Base-by-base conservation (phyloP, 2,888 invertebrate species). In the Hypolimnas misippus region DNA sequence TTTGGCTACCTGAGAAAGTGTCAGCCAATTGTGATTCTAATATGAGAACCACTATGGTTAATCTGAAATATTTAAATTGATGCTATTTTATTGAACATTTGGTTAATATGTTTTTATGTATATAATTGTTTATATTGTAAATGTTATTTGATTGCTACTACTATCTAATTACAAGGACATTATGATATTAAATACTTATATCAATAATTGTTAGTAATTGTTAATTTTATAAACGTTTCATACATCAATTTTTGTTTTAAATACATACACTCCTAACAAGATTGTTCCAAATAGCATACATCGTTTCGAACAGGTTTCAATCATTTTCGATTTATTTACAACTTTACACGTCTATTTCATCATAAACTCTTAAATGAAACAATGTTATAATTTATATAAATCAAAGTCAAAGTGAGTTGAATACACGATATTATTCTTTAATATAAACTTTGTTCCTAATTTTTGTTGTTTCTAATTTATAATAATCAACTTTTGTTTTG, bases 271-370 rank as follows among this genome's bases (percentile, higher is more conserved):
- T 86, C 96, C 96, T 70, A 97, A 89, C 73, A 94, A 92, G 67
- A 95, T 93, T 68, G 97, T 95, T 55, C 96, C 96, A 65, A 96
- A 85, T 54, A 97, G 87, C 97, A 97, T 97, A 76, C 96, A 96
- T 83, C 95, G 95, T 81, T 95, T 96, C 19, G 97, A 96, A 83
- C 96, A 97, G 68, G 95, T 95, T 85, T 97, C 97, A 76, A 97
- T 95, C 97, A 97, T 97, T 80, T 71, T 81, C 16, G 21, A 59
- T 29, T 17, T 31, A n/a, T 49, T 40, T 25, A 3, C 5, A 31
- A 12, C 10, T 21, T 10, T 35, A 4, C 2, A n/a, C 2, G 1
- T n/a, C 10, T 50, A 50, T 53, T 53, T 46, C 44, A 53, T 53
- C 25, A 59, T 29, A 10, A 49, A 21, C 21, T 21, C 4, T n/a